Evolutionary conservation across 2,797 vertebrate species (phyloP), one percentile per base, ranked within the genome.

Genomic region (Ctenopoma kingsleyae): DNA sequence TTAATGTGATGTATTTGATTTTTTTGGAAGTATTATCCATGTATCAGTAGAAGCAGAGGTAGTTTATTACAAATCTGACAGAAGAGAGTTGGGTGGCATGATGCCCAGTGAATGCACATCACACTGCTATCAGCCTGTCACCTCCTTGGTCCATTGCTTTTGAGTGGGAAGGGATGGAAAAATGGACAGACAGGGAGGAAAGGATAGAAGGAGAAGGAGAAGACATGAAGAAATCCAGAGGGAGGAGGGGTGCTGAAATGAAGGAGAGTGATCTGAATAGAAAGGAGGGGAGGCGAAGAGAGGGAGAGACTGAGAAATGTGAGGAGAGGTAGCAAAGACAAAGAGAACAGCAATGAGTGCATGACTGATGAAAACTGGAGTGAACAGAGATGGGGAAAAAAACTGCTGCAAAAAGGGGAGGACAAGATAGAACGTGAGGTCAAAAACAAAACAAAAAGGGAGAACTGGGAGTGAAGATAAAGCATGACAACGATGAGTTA

Each of bases 241-340:
- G 79, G 78, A 60, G 67, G 74, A 27, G 51, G 73, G 64, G 62
- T 23, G 74, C 25, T 67, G 83, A 79, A 78, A 77, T 67, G 82
- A 78, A 71, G 54, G 72, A 60, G 81, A 84, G 85, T 82, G 82
- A 90, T 87, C 74, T 80, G 87, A 89, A 87, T 78, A 59, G 85
- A 85, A 71, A 86, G 59, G 72, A 81, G 50, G 68, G 44, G 41
- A 59, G 61, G 70, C 17, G 23, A 74, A 36, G 55, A 46, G 52
- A 49, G 59, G n/a, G 53, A 66, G 50, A 23, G 62, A 71, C 19
- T 30, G 44, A 22, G n/a, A n/a, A 52, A 55, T 40, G 65, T 43
- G 64, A 43, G 32, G 50, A 70, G 66, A 66, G 68, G 67, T 19
- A 20, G 57, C 43, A 25, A 57, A 68, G 76, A 83, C 60, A 57